These are phyloP conservation scores for Protosalanx chinensis DNA, from an alignment of 2,797 vertebrate species.

Conservation along the genomic window DNA sequence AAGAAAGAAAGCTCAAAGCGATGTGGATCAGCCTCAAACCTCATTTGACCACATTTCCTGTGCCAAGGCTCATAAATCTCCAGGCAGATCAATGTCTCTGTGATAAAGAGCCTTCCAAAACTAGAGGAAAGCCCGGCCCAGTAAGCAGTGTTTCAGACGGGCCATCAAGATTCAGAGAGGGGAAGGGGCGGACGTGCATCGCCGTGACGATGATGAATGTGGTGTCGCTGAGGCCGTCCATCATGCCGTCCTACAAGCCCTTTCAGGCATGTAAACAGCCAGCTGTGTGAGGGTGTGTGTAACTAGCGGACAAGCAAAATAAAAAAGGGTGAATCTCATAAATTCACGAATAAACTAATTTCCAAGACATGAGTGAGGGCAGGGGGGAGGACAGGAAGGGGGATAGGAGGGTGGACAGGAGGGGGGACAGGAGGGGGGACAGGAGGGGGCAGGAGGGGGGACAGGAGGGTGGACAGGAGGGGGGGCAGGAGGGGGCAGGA, in stretches of 20 bases:
- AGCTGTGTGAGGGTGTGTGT: neutral
- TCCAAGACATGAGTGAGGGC: too few relatives aligned
- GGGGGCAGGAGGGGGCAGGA: too few relatives aligned
- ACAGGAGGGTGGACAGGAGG: too few relatives aligned
- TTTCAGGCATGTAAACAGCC: slow-evolving; percentile 9
- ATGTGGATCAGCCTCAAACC: neutral
- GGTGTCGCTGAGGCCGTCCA: slow-evolving; percentile 44
- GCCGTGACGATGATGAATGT: slow-evolving; percentile 59
- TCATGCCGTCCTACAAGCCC: slow-evolving; percentile 55
- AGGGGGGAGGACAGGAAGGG: too few relatives aligned
- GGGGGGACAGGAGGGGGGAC: too few relatives aligned
- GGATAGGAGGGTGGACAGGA: too few relatives aligned
- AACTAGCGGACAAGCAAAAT: neutral
- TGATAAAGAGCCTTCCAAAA: slow-evolving; percentile 34
- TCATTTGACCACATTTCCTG: slow-evolving; percentile 26
- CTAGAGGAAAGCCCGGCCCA: slow-evolving; percentile 26
- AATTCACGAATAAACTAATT: neutral
- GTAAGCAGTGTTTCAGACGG: slow-evolving; percentile 36
- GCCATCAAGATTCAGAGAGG: slow-evolving; percentile 40
- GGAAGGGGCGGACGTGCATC: slow-evolving; percentile 17
- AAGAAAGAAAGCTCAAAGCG: neutral
- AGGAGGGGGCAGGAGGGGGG: too few relatives aligned
- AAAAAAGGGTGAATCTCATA: neutral
- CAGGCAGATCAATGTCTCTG: slow-evolving; percentile 23
- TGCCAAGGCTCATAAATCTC: slow-evolving; percentile 24